Evolutionary conservation across 2,888 invertebrate genomes (phyloP).

Genomic region (Acanthosepion pharaonis): DNA sequence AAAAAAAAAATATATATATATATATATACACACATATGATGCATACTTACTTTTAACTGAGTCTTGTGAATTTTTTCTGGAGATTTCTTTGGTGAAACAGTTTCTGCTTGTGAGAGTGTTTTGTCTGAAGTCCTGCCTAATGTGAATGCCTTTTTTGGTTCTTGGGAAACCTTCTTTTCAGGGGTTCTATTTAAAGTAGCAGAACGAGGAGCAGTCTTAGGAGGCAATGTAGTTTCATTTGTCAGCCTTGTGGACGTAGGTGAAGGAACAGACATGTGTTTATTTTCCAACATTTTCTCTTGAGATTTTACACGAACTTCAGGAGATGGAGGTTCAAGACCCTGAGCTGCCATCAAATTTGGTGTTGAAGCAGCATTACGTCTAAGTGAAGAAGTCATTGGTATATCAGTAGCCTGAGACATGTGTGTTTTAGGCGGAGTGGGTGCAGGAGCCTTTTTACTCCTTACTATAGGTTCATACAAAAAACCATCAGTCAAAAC

Average conservation of each 20-base stretch:
- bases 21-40: not conserved
- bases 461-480: conserved; percentile 58
- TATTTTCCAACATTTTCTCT: not conserved
- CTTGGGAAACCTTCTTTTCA: not conserved
- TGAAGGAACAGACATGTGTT: not conserved
- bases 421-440: not conserved
- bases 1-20: not conserved
- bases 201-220: not conserved
- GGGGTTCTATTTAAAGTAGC: not conserved
- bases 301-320: not conserved
- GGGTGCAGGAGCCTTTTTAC: conserved; percentile 49
- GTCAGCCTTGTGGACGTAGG: not conserved
- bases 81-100: not conserved
- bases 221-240: not conserved
- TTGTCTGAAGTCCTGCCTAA: not conserved
- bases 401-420: not conserved
- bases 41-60: not conserved
- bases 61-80: not conserved
- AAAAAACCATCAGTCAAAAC: conserved; percentile 63
- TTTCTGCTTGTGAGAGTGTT: not conserved
- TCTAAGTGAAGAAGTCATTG: not conserved
- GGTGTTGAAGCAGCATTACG: not conserved
- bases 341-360: not conserved
- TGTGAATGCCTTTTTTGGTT: not conserved
- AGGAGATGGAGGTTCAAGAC: not conserved